phyloP scores from a whole-genome alignment of 1,140 invertebrate species.

The Leptestheria dahalacensis region DNA sequence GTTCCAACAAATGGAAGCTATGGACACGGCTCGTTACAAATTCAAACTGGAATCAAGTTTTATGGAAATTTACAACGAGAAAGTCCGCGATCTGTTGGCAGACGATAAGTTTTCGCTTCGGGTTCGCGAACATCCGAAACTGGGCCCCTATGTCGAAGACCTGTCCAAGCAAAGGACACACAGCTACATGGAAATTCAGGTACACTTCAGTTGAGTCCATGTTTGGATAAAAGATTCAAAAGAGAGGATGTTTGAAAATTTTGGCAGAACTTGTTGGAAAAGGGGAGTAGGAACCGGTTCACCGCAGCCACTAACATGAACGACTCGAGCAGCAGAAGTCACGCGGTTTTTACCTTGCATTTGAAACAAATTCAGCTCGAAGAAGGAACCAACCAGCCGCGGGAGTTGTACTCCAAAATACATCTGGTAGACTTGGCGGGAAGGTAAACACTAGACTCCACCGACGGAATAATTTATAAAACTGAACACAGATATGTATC shows the following conservation, averaged over 20 bases:
- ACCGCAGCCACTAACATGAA: slow-evolving; percentile 42
- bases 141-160: slow-evolving; percentile 57
- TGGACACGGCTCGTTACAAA: neutral
- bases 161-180: slow-evolving; percentile 47
- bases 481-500: no score
- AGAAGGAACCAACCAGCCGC: neutral
- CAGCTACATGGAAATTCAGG: slow-evolving; percentile 42
- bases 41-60: slow-evolving; percentile 24
- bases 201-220: neutral
- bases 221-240: no score
- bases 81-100: slow-evolving; percentile 74
- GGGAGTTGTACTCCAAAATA: slow-evolving; percentile 39
- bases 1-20: neutral
- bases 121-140: slow-evolving; percentile 55
- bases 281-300: slow-evolving; percentile 65
- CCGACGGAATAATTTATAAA: neutral
- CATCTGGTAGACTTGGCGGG: slow-evolving; percentile 72
- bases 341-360: slow-evolving; percentile 41
- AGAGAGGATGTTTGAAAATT: neutral
- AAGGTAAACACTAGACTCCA: neutral
- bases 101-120: slow-evolving; percentile 37
- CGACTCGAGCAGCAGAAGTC: slow-evolving; percentile 36
- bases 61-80: slow-evolving; percentile 79
- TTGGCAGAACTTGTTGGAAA: slow-evolving; percentile 46
- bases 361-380: slow-evolving; percentile 21